Base-by-base conservation (phyloP, 2,888 invertebrate genomes). In the Coremacera marginata region DNA sequence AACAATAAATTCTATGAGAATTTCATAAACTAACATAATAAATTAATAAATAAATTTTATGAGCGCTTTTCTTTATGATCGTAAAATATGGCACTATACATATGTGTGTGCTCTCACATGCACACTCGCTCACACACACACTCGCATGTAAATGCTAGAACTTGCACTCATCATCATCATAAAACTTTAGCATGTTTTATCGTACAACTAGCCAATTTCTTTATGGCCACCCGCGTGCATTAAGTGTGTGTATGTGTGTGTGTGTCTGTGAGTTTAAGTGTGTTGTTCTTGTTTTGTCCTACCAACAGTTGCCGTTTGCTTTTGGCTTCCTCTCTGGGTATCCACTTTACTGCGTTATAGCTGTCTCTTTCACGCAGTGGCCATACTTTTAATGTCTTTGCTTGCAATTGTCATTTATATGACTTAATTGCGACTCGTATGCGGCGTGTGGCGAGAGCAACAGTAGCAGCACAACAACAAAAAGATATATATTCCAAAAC, bases 321-420 rank as follows among this genome's bases (percentile, higher is more conserved):
- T 51, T 31, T 9, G 16, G 65, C 65, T 27, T 1, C 65, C 27
- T 19, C n/a, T n/a, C 37, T 9, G n/a, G 2, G 51, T 27, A 27
- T 22, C 16, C 31, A 19, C 37, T 22, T 60, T 44, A 31, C 5
- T 34, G 19, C 27, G n/a, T 34, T 67, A n/a, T 19, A 14, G 34
- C 67, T 52, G 65, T 55, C 72, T 60, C 49, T 44, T 34, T 72
- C 72, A 60, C 44, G 22, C 71, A 62, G 62, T 60, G 60, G 44
- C 62, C 72, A 71, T 57, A 70, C 75, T 62, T 76, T 76, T 76
- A 71, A 76, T 71, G 76, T 65, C 52, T 71, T 70, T 65, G 60
- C 27, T 71, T 76, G 76, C 70, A 76, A 63, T 76, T 76, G 76
- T 76, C 76, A 76, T 76, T 76, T 76, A 76, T 76, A 76, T 55